Conservation (phyloP, 2,888 invertebrate species). For the Thyatira batis region DNA sequence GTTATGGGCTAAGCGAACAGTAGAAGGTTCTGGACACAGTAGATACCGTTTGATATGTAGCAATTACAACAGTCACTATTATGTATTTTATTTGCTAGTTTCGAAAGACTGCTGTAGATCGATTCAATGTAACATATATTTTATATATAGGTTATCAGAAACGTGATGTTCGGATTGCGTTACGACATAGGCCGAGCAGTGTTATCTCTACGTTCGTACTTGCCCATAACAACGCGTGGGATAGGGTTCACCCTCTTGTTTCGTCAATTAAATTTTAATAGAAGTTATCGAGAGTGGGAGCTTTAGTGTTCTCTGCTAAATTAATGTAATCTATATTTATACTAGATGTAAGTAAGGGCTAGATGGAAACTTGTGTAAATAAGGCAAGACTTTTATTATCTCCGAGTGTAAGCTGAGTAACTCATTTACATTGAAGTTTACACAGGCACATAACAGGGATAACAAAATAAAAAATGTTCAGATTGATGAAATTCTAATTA, state of each 20-base stretch:
- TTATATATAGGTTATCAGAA: not conserved
- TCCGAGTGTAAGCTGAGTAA: constrained; percentile 75
- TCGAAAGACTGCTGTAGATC: no score
- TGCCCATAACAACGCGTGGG: constrained; percentile 17
- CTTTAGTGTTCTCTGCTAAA: not conserved
- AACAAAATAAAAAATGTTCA: constrained; percentile 81
- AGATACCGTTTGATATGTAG: no score
- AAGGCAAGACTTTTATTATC: constrained; percentile 79
- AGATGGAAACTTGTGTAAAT: constrained; percentile 70
- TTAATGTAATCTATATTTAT: not conserved
- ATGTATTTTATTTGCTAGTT: no score
- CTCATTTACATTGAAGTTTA: constrained; percentile 69
- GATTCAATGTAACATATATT: no score
- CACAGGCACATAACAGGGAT: constrained; percentile 77
- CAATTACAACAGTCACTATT: no score
- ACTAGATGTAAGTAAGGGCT: constrained; percentile 35
- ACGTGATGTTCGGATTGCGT: not conserved
- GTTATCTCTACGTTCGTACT: not conserved
- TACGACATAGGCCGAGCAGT: not conserved
- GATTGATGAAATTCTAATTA: constrained; percentile 79
- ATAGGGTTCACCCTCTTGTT: constrained; percentile 60
- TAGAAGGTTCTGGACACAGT: no score
- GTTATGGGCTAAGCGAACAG: no score
- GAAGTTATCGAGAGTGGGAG: not conserved
- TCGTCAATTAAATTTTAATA: constrained; percentile 28